Conservation (phyloP, 1,140 invertebrate species). For the Neoseiulus cucumeris region DNA sequence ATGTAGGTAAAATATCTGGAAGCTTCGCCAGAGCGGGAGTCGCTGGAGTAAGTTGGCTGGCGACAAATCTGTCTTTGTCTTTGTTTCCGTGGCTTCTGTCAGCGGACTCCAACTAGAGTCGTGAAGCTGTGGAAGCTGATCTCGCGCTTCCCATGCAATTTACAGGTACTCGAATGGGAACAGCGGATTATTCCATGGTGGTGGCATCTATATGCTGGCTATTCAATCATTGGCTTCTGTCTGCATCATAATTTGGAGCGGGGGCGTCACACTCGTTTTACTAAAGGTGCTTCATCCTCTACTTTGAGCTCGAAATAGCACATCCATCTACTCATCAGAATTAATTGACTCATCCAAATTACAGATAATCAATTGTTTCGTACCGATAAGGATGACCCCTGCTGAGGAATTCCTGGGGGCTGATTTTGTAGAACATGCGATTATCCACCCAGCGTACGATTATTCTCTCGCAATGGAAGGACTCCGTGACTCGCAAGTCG, state of each 20-base stretch:
- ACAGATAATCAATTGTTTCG: conserved; percentile 46
- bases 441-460: conserved; percentile 34
- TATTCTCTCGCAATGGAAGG: conserved; percentile 15
- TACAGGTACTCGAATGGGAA: not conserved
- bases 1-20: too few relatives aligned
- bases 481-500: not conserved
- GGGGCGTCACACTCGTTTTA: conserved; percentile 41
- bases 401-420: conserved; percentile 66
- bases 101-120: too few relatives aligned
- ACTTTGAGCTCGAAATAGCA: too few relatives aligned
- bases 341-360: conserved; percentile 14
- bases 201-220: conserved; percentile 63
- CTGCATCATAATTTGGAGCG: conserved; percentile 48
- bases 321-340: not conserved
- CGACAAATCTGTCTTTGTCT: too few relatives aligned
- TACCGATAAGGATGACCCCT: conserved; percentile 58
- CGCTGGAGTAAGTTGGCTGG: too few relatives aligned
- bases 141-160: too few relatives aligned
- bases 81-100: too few relatives aligned
- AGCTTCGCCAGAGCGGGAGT: too few relatives aligned
- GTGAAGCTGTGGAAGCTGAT: too few relatives aligned
- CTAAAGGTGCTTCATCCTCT: conserved; percentile 27
- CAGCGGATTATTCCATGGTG: conserved; percentile 36
- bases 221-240: conserved; percentile 50
- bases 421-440: conserved; percentile 62